Evolutionary conservation across 2,888 invertebrate species (phyloP), one percentile per base, ranked within the genome.

Genomic region (Lithophane leautieri): DNA sequence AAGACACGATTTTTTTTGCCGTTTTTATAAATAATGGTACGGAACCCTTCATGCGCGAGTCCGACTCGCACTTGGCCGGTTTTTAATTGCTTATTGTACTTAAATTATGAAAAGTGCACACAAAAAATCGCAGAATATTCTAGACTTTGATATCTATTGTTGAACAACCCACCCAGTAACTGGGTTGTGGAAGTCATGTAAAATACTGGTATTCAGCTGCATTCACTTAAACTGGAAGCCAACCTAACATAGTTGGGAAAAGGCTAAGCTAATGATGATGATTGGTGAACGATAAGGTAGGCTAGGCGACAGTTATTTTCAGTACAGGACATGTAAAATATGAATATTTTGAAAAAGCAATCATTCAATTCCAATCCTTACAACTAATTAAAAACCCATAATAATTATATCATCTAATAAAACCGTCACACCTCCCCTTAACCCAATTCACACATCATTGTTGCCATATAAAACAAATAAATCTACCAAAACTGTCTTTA

Each of bases 381-480:
- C 7, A 12, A 25, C n/a, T 16, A 19, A 47, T 77, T 58, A 65
- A 40, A 44, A 12, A 19, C 16, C 16, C 14, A 60, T 34, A 16
- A 28, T 6, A 11, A n/a, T 19, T 11, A 34, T 1, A 61, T 40
- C 16, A 74, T 28, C 61, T 56, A 81, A 62, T 4, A 67, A 2
- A 34, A 67, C 50, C 56, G 11, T 76, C 52, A 63, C 34, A 40
- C 4, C 9, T 65, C 50, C 0, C 6, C 4, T n/a, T 72, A 79
- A 79, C 84, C 84, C 28, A 79, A 70, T 84, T 84, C 61, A 70
- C 58, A 62, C 61, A 47, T 52, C 47, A 70, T 11, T 70, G 58
- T 60, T 67, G 40, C 70, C 67, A 70, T 73, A 81, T 42, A 67
- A 84, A 81, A 72, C 54, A 70, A 58, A 82, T 82, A 81, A 84